Evolutionary conservation across 2,888 invertebrate species (phyloP).

Genomic region (Caenorhabditis panamensis): DNA sequence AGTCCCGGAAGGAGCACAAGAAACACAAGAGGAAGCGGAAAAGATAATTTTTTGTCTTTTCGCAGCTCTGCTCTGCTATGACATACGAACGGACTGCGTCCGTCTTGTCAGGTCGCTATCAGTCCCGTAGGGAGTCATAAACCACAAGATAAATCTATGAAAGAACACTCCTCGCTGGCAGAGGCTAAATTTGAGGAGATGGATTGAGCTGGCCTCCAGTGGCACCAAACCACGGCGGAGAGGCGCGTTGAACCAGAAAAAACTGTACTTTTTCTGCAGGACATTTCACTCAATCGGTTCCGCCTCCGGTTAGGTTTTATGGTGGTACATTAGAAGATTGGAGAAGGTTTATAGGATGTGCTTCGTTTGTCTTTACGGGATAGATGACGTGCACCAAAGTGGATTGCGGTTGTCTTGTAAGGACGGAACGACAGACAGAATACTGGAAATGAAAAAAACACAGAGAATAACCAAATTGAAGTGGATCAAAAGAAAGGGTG

Average conservation of each 20-base stretch:
- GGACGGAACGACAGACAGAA: background rate
- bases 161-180: constrained; percentile 36
- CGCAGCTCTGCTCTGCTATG: constrained; percentile 35
- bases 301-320: constrained; percentile 42
- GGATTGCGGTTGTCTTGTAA: constrained; percentile 19
- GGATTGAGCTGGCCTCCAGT: constrained; percentile 42
- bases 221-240: background rate
- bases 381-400: constrained; percentile 38
- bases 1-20: constrained; percentile 4
- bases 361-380: constrained; percentile 37
- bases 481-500: background rate
- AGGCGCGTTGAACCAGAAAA: constrained; percentile 7
- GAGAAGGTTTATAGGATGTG: constrained; percentile 56
- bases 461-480: constrained; percentile 1
- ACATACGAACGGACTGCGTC: constrained; percentile 52
- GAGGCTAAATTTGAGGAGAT: constrained; percentile 52
- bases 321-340: constrained; percentile 57
- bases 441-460: background rate
- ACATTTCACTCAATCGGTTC: constrained; percentile 22
- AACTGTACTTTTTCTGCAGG: constrained; percentile 51
- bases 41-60: constrained; percentile 49
- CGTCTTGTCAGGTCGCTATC: constrained; percentile 63
- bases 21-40: background rate
- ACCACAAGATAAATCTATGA: constrained; percentile 64
- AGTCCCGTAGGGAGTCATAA: constrained; percentile 62